phyloP scores from a whole-genome alignment of 1,140 invertebrate species.

The Pristionchus pacificus region DNA sequence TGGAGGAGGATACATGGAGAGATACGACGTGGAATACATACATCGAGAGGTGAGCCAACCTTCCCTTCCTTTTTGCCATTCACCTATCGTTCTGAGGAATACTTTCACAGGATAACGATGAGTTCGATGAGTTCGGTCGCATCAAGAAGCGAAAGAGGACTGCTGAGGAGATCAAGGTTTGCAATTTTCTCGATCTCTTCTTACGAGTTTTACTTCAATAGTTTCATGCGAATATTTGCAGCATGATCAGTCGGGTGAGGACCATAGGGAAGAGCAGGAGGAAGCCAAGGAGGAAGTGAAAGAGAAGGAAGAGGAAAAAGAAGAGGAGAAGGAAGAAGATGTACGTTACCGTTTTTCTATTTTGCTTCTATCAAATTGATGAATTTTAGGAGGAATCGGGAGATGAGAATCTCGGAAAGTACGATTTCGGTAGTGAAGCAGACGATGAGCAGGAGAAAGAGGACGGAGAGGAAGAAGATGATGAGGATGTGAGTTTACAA shows the following conservation, averaged over 20 bases:
- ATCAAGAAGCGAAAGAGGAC: conserved; percentile 70
- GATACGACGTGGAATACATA: conserved; percentile 85
- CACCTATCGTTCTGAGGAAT: conserved; percentile 47
- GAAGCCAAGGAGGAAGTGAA: conserved; percentile 8
- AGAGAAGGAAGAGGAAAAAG: conserved; percentile 43
- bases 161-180: conserved; percentile 19
- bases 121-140: conserved; percentile 92
- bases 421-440: conserved; percentile 36
- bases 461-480: not conserved
- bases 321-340: conserved; percentile 59
- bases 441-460: conserved; percentile 24
- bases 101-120: conserved; percentile 71
- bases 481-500: too few relatives aligned
- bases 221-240: not conserved
- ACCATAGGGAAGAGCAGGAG: not conserved
- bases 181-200: too few relatives aligned
- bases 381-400: conserved; percentile 39
- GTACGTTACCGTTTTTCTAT: too few relatives aligned
- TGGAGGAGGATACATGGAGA: conserved; percentile 77
- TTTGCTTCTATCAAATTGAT: too few relatives aligned
- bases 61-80: not conserved
- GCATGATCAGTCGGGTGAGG: not conserved
- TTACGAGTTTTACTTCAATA: too few relatives aligned
- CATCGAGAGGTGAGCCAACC: not conserved
- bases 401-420: conserved; percentile 59